Base-by-base conservation (phyloP, 2,113 vertebrate genomes). In the Balaenoptera acutorostrata region DNA sequence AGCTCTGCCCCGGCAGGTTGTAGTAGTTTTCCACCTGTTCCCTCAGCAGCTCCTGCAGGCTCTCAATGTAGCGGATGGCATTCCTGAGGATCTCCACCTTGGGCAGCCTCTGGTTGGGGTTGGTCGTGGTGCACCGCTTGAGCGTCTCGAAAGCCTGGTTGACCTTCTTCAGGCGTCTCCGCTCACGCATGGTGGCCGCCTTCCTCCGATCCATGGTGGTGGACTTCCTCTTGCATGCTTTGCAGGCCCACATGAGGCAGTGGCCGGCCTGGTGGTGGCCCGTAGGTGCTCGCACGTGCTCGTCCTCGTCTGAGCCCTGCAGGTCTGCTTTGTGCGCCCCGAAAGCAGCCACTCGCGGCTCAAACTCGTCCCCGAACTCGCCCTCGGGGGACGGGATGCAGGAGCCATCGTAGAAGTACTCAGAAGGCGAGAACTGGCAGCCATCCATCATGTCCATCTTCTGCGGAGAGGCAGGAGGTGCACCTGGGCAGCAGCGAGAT, bases 31-130 rank as follows among this genome's bases (percentile, higher is more conserved):
- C 99, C 98, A 99, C 99, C 98, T 99, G 99, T 93, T 99, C 99
- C 9, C 99, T 98, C 46, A 99, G 99, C 93, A 99, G 98, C 2
- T 99, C 99, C 99, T 99, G 99, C 57, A 99, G 99, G 97, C 99
- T 99, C 96, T 99, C 99, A 20, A 99, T 99, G 98, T 99, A 99
- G 64, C 99, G 99, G 98, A 99, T 99, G 98, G 99, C 99, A 5
- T 99, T 99, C 93, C 99, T 98, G 98, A 99, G 99, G 98, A 99
- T 99, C 98, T 99, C 99, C 97, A 99, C 99, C 98, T 99, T 99
- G 94, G 99, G 99, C 72, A 99, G 99, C 41, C 99, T 98, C 97
- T 99, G 99, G 98, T 99, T 99, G 90, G 99, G 99, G 98, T 99
- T 99, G 97, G 99, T 99, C 0, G 99, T 99, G 97, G 99, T 99